A percentile compares a stretch with the other conserved stretches of the same genome.
Evolutionary conservation across 2,888 invertebrate genomes (phyloP).

Genomic region (Maniola hyperantus): DNA sequence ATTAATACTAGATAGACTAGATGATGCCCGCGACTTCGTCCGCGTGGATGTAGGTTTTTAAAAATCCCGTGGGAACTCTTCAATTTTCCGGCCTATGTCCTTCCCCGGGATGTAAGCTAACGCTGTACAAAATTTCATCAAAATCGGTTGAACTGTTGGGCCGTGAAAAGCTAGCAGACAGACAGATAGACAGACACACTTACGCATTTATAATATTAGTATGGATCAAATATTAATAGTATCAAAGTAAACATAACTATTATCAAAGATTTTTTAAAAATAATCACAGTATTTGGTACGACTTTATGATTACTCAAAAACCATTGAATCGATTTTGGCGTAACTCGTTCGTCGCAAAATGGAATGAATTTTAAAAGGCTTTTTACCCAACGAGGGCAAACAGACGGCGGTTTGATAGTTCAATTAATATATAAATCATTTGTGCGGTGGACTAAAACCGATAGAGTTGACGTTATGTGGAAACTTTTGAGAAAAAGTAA

Average conservation of each 20-base stretch:
- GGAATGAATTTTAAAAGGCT: conserved; percentile 33
- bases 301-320: conserved; percentile 12
- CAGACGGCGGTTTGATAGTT: conserved; percentile 46
- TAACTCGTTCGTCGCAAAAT: conserved; percentile 11
- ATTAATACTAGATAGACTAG: too few relatives aligned
- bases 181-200: too few relatives aligned
- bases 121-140: neutral
- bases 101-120: too few relatives aligned
- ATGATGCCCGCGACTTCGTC: too few relatives aligned
- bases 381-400: conserved; percentile 33
- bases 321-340: conserved; percentile 11
- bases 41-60: too few relatives aligned
- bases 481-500: too few relatives aligned
- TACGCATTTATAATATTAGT: too few relatives aligned
- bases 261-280: neutral
- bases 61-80: too few relatives aligned
- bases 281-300: neutral
- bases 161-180: neutral
- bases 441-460: conserved; percentile 36
- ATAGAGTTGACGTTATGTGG: conserved; percentile 38
- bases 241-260: too few relatives aligned
- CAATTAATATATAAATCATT: conserved; percentile 53
- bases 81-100: too few relatives aligned
- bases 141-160: neutral
- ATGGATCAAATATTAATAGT: too few relatives aligned